phyloP scores from a whole-genome alignment of 2,888 invertebrate genomes.

The Sphinx pinastri region DNA sequence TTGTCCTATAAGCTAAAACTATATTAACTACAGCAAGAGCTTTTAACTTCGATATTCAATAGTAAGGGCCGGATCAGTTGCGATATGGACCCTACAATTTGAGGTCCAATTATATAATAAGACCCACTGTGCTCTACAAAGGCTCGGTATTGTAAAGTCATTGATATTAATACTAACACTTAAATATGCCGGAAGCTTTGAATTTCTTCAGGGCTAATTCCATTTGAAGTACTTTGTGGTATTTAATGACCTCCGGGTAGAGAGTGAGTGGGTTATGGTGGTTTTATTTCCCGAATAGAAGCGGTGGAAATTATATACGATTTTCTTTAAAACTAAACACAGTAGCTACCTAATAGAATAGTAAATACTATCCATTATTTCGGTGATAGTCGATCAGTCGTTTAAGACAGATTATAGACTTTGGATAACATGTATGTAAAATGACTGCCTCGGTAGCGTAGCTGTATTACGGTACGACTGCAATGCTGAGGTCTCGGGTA shows the following conservation, averaged over 20 bases:
- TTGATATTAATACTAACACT: slow-evolving; percentile 40
- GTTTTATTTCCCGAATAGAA: not conserved
- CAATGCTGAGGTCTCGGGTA: no score
- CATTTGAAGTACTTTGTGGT: not conserved
- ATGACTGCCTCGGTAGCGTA: no score
- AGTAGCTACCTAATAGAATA: no score
- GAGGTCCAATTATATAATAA: slow-evolving; percentile 45
- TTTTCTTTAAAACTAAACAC: no score
- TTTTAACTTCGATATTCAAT: not conserved
- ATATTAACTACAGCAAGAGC: not conserved
- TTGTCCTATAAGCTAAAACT: not conserved
- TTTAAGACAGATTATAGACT: no score
- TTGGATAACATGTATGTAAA: no score
- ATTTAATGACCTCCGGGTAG: not conserved
- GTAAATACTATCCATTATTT: no score
- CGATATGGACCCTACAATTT: slow-evolving; percentile 42
- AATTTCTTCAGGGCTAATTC: not conserved
- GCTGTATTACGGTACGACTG: no score
- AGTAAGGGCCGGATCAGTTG: slow-evolving; percentile 30
- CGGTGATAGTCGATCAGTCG: no score
- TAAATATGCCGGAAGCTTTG: slow-evolving; percentile 3
- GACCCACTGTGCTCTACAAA: slow-evolving; percentile 37
- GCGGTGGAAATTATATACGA: no score
- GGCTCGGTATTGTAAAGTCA: slow-evolving; percentile 42
- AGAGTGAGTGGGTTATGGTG: not conserved